Base-by-base conservation (phyloP, 2,797 vertebrate genomes). In the Chaetophractus vellerosus region DNA sequence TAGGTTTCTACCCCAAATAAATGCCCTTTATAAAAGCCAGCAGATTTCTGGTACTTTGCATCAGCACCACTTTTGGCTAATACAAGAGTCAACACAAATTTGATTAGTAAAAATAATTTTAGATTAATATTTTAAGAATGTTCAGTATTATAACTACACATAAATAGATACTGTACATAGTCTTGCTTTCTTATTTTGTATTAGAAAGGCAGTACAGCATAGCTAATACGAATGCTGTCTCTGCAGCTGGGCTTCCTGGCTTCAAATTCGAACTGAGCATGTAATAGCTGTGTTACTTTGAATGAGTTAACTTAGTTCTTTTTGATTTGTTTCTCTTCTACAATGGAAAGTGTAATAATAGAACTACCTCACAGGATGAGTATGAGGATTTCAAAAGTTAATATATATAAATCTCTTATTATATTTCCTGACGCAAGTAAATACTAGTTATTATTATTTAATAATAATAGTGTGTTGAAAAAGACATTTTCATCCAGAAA, bases 91-190 rank as follows among this genome's bases (percentile, higher is more conserved):
- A 72, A 64, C 38, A 52, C 52, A 52, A 61, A 7, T 78, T 89
- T 84, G 18, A 59, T 82, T 45, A 78, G 50, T 64, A 74, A 41
- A 93, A 92, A 33, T 83, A 55, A 83, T n/a, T 76, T n/a, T 23
- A 33, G 11, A 66, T 55, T 66, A 72, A 4, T 72, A 76, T 55
- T 91, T 88, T 52, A 71, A 85, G 23, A 24, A 90, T 63, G 90
- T 76, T 55, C 72, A 85, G 24, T 59, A 83, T 71, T 59, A 72
- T 9, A 88, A 19, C 12, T 71, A 26, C 18, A 41, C 12, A 84
- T 24, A 71, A 52, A 68, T 36, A 68, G 28, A 31, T 28, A 55
- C 33, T 12, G 28, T 5, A 26, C 2, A 78, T 26, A 41, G n/a
- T 4, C 16, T 74, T 90, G 3, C 74, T 71, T 85, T 33, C 36